Conservation (phyloP, 2,113 vertebrate species). For the Lepus europaeus region DNA sequence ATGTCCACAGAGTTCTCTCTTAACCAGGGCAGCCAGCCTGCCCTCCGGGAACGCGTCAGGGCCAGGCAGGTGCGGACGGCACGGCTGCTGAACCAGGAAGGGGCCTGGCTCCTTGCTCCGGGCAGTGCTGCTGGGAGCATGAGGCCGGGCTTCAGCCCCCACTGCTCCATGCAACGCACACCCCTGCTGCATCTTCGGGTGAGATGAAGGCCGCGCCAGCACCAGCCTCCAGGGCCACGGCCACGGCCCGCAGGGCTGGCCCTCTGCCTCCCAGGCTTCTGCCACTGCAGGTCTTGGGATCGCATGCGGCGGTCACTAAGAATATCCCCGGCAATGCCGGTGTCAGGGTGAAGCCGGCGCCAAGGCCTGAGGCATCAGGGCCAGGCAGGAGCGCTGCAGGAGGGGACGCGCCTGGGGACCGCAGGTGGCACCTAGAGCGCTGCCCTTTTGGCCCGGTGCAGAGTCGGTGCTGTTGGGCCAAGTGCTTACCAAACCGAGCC, state of each 20-base stretch:
- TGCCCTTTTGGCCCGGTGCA: neutral
- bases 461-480: too few species aligned
- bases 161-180: too few species aligned
- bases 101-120: accelerated
- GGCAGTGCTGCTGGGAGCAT: too few species aligned
- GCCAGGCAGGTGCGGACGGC: accelerated
- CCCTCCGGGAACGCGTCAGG: accelerated
- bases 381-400: too few species aligned
- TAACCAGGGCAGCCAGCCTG: neutral
- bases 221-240: neutral
- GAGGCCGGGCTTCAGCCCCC: too few species aligned
- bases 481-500: neutral
- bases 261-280: neutral
- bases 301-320: accelerated
- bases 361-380: too few species aligned
- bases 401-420: too few species aligned
- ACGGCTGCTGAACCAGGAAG: neutral
- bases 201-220: accelerated
- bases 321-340: accelerated
- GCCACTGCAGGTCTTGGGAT: too few species aligned
- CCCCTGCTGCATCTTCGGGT: neutral
- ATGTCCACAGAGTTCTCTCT: neutral
- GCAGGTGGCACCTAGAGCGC: too few species aligned
- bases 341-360: too few species aligned
- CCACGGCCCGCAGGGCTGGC: too few species aligned